phyloP scores from a whole-genome alignment of 2,888 invertebrate species.

The Zygothrica quintamaculata region DNA sequence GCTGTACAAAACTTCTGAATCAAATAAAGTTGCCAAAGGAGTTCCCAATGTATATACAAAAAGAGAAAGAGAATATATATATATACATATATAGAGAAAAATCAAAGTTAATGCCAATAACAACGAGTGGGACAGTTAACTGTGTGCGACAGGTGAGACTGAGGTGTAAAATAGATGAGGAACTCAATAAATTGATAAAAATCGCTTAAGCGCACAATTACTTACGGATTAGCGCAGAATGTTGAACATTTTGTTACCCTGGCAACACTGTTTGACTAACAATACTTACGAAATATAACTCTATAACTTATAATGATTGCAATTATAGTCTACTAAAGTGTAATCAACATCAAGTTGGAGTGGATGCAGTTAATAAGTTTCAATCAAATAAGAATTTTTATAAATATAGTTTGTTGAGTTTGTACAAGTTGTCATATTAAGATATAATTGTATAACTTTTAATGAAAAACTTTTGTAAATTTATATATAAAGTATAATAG shows the following conservation, averaged over 20 bases:
- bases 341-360: too few relatives aligned
- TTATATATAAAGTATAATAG: too few relatives aligned
- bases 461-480: too few relatives aligned
- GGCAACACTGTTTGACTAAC: slow-evolving; percentile 13
- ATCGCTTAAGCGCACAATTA: slow-evolving; percentile 69
- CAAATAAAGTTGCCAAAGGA: slow-evolving; percentile 22
- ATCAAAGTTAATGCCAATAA: slow-evolving; percentile 46
- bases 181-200: slow-evolving; percentile 75
- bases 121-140: slow-evolving; percentile 48
- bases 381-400: too few relatives aligned
- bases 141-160: slow-evolving; percentile 68
- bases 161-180: slow-evolving; percentile 36
- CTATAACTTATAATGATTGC: slow-evolving; percentile 33
- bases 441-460: too few relatives aligned
- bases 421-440: too few relatives aligned
- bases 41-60: neutral
- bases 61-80: neutral
- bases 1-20: slow-evolving; percentile 34
- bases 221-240: slow-evolving; percentile 67
- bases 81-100: slow-evolving; percentile 15
- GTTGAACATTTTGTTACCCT: slow-evolving; percentile 5
- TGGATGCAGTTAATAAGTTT: too few relatives aligned
- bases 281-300: too few relatives aligned
- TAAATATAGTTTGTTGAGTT: too few relatives aligned
- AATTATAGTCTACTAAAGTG: too few relatives aligned